phyloP scores from a whole-genome alignment of 2,797 vertebrate species.

The Natrix natrix region DNA sequence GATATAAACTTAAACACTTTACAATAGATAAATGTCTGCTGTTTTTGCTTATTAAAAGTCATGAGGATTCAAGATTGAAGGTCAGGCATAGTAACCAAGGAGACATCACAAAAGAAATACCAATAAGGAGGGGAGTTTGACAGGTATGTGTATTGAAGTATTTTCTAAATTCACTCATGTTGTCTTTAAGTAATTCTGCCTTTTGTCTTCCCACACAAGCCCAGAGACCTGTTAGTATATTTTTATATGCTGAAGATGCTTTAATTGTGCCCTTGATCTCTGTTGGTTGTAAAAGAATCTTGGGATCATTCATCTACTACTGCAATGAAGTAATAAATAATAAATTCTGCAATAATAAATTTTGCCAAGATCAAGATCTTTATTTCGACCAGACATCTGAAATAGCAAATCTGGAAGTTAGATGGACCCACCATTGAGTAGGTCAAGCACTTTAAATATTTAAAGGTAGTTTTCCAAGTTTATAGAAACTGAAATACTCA shows the following conservation, averaged over 20 bases:
- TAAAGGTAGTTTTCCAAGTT: background rate
- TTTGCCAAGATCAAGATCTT: background rate
- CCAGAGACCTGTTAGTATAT: background rate
- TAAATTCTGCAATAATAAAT: background rate
- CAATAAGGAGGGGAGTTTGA: background rate
- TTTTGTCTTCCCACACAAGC: background rate
- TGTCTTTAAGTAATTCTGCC: background rate
- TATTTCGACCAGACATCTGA: background rate
- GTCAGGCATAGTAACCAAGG: background rate
- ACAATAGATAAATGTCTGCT: background rate
- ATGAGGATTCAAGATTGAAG: background rate
- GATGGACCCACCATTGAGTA: background rate
- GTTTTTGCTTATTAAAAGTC: background rate
- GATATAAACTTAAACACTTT: background rate
- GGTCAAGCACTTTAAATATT: background rate
- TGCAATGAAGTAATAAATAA: background rate
- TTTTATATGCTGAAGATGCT: background rate
- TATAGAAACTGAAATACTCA: background rate
- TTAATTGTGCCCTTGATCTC: background rate
- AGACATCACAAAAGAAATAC: background rate
- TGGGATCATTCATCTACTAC: background rate
- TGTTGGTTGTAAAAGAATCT: background rate
- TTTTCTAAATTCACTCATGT: background rate
- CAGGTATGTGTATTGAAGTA: background rate
- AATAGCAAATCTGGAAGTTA: background rate